A percentile compares a stretch with the other conserved stretches of the same genome.
Conservation (phyloP, 2,888 invertebrate genomes). For the Xanthorhoe designata region DNA sequence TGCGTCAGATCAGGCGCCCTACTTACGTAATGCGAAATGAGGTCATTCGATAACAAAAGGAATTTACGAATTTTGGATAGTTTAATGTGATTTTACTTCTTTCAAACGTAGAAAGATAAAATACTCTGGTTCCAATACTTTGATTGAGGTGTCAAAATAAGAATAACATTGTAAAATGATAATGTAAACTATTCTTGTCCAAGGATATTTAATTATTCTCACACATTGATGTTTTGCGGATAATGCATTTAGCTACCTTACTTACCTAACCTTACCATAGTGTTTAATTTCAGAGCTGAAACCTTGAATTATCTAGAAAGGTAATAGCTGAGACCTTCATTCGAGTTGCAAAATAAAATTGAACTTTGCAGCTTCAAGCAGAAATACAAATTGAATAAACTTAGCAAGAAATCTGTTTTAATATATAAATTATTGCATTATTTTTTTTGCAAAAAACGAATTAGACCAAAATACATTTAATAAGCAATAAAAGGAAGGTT, state of each 20-base stretch:
- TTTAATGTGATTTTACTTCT: not conserved
- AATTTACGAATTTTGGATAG: conserved; percentile 9
- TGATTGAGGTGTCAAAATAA: too few relatives aligned
- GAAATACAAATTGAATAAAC: not conserved
- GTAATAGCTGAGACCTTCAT: conserved; percentile 21
- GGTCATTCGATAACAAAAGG: conserved; percentile 40
- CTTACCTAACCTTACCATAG: not conserved
- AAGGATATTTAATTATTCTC: not conserved
- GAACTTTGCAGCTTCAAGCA: not conserved
- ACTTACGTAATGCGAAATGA: conserved; percentile 42
- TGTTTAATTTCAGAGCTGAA: not conserved
- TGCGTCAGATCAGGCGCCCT: conserved; percentile 37
- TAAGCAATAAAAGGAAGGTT: too few relatives aligned
- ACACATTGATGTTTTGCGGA: too few relatives aligned
- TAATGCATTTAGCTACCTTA: not conserved
- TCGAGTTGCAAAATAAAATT: conserved; percentile 22
- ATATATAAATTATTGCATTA: too few relatives aligned
- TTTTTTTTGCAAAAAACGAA: too few relatives aligned
- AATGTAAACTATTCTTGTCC: too few relatives aligned
- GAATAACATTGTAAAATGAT: too few relatives aligned
- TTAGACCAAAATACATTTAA: not conserved
- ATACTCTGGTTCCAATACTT: too few relatives aligned
- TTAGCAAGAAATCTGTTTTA: not conserved
- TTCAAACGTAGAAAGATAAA: too few relatives aligned
- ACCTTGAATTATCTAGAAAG: conserved; percentile 26